Conservation (phyloP, 2,797 vertebrate species). For the Steatocranus sp. region DNA sequence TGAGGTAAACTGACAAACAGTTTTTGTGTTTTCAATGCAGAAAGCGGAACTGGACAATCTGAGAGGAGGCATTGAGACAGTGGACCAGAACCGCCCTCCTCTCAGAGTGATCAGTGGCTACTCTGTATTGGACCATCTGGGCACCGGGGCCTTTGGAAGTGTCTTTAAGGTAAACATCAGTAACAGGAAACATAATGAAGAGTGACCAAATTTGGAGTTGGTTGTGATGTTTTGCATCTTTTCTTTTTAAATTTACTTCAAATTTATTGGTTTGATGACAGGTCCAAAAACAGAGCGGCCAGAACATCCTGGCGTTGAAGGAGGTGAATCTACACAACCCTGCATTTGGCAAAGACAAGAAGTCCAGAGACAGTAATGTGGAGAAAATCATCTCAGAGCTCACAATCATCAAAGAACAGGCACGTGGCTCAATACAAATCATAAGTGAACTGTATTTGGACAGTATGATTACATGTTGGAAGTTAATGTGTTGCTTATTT, state of each 20-base stretch:
- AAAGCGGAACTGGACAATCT: slow-evolving; percentile 81
- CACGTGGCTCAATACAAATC: slow-evolving; percentile 1
- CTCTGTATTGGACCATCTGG: slow-evolving; percentile 86
- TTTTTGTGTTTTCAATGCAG: slow-evolving; percentile 55
- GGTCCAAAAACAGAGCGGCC: slow-evolving; percentile 84
- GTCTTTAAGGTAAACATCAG: slow-evolving; percentile 81
- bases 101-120: slow-evolving; percentile 83
- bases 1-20: neutral
- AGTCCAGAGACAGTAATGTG: slow-evolving; percentile 82
- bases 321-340: slow-evolving; percentile 89
- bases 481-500: neutral
- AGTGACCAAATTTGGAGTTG: neutral
- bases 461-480: neutral
- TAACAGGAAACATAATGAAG: neutral
- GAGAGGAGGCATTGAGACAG: slow-evolving; percentile 78
- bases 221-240: neutral
- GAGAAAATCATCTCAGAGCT: slow-evolving; percentile 89
- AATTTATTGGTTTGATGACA: slow-evolving; percentile 21
- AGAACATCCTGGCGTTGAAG: slow-evolving; percentile 88
- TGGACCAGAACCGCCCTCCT: slow-evolving; percentile 85
- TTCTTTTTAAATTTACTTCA: neutral
- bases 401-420: slow-evolving; percentile 89
- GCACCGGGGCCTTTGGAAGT: slow-evolving; percentile 88
- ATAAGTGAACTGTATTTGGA: neutral
- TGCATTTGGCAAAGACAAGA: slow-evolving; percentile 90